Conservation (phyloP, 2,797 vertebrate species). For the Gymnothorax javanicus region DNA sequence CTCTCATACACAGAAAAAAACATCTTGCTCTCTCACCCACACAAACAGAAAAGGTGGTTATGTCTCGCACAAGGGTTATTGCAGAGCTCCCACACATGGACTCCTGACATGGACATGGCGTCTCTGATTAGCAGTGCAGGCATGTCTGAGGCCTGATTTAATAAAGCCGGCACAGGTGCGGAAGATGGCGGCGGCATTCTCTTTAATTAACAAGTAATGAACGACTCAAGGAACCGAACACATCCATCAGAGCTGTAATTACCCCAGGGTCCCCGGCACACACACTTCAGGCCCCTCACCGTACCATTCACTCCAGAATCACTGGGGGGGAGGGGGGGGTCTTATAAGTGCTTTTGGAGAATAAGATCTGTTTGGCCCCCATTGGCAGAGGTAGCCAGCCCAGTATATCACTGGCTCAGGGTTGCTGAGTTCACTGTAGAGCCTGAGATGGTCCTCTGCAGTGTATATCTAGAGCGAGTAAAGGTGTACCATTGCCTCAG, state of each 20-base stretch:
- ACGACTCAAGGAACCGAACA: background rate
- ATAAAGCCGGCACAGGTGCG: constrained; percentile 26
- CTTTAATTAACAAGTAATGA: constrained; percentile 33
- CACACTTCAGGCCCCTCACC: background rate
- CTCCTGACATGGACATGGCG: background rate
- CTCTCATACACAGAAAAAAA: too few species aligned
- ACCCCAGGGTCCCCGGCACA: background rate
- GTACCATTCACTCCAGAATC: background rate
- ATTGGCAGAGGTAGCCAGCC: too few species aligned
- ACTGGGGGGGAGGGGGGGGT: background rate
- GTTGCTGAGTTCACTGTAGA: background rate
- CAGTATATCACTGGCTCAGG: background rate
- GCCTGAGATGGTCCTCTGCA: too few species aligned
- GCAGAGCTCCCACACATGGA: background rate
- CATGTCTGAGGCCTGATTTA: constrained; percentile 27
- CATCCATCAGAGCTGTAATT: background rate
- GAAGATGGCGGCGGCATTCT: constrained; percentile 15
- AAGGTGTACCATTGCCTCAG: too few species aligned
- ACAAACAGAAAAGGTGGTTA: too few species aligned
- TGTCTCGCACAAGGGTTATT: background rate
- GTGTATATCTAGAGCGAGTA: too few species aligned
- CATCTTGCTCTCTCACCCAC: too few species aligned
- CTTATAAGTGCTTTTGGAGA: constrained; percentile 1
- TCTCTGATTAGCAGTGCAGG: constrained; percentile 29
- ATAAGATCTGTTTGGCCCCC: constrained; percentile 19